Evolutionary conservation across 2,888 invertebrate genomes (phyloP).

Genomic region (Ophraella communa): DNA sequence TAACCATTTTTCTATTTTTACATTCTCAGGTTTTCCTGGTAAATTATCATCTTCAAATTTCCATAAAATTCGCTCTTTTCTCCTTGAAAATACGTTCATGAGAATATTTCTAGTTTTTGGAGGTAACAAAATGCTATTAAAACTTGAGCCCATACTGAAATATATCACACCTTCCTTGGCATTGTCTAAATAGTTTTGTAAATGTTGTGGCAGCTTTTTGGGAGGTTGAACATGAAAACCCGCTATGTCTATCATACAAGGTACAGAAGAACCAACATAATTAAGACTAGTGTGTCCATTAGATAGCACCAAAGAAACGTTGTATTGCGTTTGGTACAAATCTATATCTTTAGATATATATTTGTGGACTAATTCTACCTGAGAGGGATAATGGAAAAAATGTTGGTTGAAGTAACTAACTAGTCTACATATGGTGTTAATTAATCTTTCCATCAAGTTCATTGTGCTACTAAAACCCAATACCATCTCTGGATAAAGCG

Average conservation of each 20-base stretch:
- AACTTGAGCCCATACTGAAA: slow-evolving; percentile 67
- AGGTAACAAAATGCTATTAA: slow-evolving; percentile 64
- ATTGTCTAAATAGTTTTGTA: slow-evolving; percentile 62
- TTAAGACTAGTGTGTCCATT: slow-evolving; percentile 62
- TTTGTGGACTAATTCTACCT: slow-evolving; percentile 42
- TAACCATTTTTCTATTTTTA: slow-evolving; percentile 51
- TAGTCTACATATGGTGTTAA: slow-evolving; percentile 58
- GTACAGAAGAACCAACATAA: slow-evolving; percentile 61
- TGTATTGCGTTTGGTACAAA: slow-evolving; percentile 41
- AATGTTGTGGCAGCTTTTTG: slow-evolving; percentile 53
- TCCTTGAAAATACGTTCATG: slow-evolving; percentile 63
- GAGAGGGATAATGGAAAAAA: slow-evolving; percentile 35
- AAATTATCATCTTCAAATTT: slow-evolving; percentile 69
- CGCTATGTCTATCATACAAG: slow-evolving; percentile 65
- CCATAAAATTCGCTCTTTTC: slow-evolving; percentile 71
- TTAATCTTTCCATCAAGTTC: slow-evolving; percentile 62
- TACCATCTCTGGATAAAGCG: slow-evolving; percentile 61
- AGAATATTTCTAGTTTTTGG: slow-evolving; percentile 62
- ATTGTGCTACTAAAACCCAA: slow-evolving; percentile 57
- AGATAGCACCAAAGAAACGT: slow-evolving; percentile 46
- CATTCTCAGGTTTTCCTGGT: slow-evolving; percentile 51
- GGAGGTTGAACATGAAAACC: slow-evolving; percentile 59
- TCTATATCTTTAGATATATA: slow-evolving; percentile 46
- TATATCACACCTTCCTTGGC: slow-evolving; percentile 64
- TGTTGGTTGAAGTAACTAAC: slow-evolving; percentile 43